Evolutionary conservation across 2,888 invertebrate species (phyloP).

Genomic region (Elgonia sp.): DNA sequence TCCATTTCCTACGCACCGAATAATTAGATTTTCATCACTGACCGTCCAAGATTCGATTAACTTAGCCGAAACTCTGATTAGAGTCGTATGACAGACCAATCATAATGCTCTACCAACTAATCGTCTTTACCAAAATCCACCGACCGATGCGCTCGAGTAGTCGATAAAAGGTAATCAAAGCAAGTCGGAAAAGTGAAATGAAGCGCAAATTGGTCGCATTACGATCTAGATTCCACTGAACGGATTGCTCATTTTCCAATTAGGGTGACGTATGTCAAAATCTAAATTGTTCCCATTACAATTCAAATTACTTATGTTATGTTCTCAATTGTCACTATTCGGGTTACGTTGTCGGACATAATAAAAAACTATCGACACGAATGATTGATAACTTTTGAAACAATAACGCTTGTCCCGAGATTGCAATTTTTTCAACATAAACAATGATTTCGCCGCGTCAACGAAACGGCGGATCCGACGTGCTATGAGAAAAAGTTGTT

Average conservation of each 20-base stretch:
- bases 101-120: neutral
- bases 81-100: neutral
- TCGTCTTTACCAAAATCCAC: neutral
- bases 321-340: constrained; percentile 61
- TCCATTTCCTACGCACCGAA: neutral
- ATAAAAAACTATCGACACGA: constrained; percentile 32
- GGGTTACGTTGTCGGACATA: constrained; percentile 29
- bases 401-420: constrained; percentile 46
- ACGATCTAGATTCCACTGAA: constrained; percentile 58
- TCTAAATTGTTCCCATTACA: constrained; percentile 68
- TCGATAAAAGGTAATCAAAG: constrained; percentile 61
- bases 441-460: constrained; percentile 48
- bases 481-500: constrained; percentile 62
- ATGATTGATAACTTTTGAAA: constrained; percentile 64
- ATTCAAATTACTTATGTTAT: constrained; percentile 69
- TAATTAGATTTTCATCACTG: neutral
- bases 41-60: neutral
- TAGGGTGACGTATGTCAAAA: constrained; percentile 73
- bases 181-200: constrained; percentile 69
- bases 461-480: constrained; percentile 36
- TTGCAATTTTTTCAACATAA: constrained; percentile 45
- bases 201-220: constrained; percentile 65
- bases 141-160: neutral
- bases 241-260: constrained; percentile 73
- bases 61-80: constrained; percentile 2